Conservation (phyloP, 1,140 invertebrate species). For the Procambarus virginalis region DNA sequence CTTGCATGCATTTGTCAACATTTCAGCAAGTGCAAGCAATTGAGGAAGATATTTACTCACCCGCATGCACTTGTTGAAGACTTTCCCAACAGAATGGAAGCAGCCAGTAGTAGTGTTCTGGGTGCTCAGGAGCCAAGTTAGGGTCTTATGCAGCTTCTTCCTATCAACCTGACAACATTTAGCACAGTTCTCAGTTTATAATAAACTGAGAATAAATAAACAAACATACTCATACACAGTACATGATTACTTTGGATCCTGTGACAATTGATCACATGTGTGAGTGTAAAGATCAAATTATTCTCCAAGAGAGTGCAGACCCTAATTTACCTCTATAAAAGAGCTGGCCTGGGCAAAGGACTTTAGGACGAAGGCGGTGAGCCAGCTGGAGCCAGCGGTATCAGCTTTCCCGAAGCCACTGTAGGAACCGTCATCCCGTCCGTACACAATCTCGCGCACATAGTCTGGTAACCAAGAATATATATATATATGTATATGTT, state of each 20-base stretch:
- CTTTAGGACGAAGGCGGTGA: slow-evolving; percentile 87
- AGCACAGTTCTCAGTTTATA: no score
- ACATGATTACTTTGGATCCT: no score
- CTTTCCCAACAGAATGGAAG: slow-evolving; percentile 54
- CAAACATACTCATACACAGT: no score
- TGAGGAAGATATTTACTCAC: slow-evolving; percentile 1
- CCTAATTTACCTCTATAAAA: slow-evolving; percentile 78
- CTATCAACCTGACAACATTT: slow-evolving; percentile 74
- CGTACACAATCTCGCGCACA: slow-evolving; percentile 93
- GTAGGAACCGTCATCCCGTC: slow-evolving; percentile 92
- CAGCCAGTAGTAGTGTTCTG: slow-evolving; percentile 40
- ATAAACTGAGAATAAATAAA: no score
- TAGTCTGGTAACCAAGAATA: slow-evolving; percentile 79
- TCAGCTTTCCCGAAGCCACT: slow-evolving; percentile 88
- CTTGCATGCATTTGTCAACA: no score
- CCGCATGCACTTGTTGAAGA: slow-evolving; percentile 59
- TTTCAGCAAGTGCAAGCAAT: no score
- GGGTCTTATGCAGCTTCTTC: slow-evolving; percentile 73
- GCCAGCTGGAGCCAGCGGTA: slow-evolving; percentile 83
- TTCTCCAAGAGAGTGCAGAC: no score
- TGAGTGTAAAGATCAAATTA: no score
- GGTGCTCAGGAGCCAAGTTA: slow-evolving; percentile 74
- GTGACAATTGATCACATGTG: no score
- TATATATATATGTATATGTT: no score
- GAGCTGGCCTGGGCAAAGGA: slow-evolving; percentile 81